These are phyloP conservation scores for Drosophila quinaria DNA, from an alignment of 2,888 invertebrate species.

Conservation along the genomic window DNA sequence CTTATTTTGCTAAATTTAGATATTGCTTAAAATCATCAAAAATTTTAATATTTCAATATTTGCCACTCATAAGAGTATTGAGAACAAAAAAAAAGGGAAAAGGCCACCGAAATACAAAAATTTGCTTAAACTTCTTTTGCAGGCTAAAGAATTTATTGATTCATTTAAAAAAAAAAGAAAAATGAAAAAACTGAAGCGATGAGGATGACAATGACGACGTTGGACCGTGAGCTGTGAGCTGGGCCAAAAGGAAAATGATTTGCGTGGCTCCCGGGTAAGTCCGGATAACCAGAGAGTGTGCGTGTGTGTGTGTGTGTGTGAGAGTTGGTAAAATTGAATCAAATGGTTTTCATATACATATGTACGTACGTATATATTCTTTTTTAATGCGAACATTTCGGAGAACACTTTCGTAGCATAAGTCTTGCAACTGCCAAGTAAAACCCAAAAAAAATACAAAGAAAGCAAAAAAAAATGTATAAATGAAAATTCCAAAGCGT, in stretches of 20 bases:
- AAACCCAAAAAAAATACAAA: background rate
- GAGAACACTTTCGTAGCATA: slow-evolving; percentile 48
- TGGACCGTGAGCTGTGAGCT: slow-evolving; percentile 9
- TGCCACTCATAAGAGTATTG: slow-evolving; percentile 5
- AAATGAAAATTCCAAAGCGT: slow-evolving; percentile 73
- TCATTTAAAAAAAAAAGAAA: slow-evolving; percentile 44
- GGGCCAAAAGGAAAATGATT: slow-evolving; percentile 63
- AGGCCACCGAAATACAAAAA: slow-evolving; percentile 31
- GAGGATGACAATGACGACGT: slow-evolving; percentile 28
- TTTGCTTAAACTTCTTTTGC: slow-evolving; percentile 53
- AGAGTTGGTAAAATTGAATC: slow-evolving; percentile 68
- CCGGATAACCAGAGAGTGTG: background rate
- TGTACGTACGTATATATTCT: slow-evolving; percentile 21
- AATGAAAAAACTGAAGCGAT: slow-evolving; percentile 5
- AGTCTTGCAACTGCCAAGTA: slow-evolving; percentile 43
- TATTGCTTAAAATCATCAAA: too few species aligned
- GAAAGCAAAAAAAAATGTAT: slow-evolving; percentile 59
- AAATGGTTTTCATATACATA: slow-evolving; percentile 62
- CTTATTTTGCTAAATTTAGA: background rate
- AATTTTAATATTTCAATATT: too few species aligned
- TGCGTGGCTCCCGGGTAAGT: slow-evolving; percentile 56
- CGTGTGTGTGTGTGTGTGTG: slow-evolving; percentile 38
- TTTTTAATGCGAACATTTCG: slow-evolving; percentile 37
- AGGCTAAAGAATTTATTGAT: slow-evolving; percentile 73
- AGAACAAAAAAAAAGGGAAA: slow-evolving; percentile 1